phyloP scores from a whole-genome alignment of 2,113 vertebrate genomes.

The Isurus oxyrinchus region DNA sequence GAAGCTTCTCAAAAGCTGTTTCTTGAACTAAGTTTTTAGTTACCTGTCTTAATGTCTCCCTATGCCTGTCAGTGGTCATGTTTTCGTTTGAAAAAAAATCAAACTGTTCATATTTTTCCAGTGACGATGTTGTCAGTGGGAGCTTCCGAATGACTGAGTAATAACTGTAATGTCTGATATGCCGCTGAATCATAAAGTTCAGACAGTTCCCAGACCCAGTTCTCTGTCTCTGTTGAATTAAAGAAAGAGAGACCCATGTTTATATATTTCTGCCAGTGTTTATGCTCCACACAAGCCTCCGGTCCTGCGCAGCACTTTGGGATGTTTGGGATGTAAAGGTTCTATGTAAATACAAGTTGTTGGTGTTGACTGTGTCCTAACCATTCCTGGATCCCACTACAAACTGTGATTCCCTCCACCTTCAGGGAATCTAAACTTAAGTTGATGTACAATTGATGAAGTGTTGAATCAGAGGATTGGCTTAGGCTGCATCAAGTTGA shows the following conservation, averaged over 20 bases:
- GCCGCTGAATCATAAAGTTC: background rate
- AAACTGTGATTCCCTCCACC: background rate
- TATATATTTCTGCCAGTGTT: background rate
- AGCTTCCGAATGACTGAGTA: background rate
- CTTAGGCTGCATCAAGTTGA: background rate
- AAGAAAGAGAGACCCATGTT: background rate
- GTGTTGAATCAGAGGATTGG: background rate
- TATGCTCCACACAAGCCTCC: background rate
- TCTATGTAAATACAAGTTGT: background rate
- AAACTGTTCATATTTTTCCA: background rate
- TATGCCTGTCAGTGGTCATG: background rate
- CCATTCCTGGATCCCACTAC: background rate
- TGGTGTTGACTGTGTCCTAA: background rate
- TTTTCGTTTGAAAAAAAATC: background rate
- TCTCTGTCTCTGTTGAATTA: background rate
- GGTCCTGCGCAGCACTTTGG: too few species aligned
- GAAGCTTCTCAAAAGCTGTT: background rate
- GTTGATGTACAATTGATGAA: background rate
- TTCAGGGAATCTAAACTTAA: background rate
- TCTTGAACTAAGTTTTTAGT: background rate
- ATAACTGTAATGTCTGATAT: background rate
- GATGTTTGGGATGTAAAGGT: too few species aligned
- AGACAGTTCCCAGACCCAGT: background rate
- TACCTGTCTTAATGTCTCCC: background rate
- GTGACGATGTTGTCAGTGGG: background rate